Evolutionary conservation across 2,113 vertebrate species (phyloP).

Genomic region (Phalacrocorax brasilianus): DNA sequence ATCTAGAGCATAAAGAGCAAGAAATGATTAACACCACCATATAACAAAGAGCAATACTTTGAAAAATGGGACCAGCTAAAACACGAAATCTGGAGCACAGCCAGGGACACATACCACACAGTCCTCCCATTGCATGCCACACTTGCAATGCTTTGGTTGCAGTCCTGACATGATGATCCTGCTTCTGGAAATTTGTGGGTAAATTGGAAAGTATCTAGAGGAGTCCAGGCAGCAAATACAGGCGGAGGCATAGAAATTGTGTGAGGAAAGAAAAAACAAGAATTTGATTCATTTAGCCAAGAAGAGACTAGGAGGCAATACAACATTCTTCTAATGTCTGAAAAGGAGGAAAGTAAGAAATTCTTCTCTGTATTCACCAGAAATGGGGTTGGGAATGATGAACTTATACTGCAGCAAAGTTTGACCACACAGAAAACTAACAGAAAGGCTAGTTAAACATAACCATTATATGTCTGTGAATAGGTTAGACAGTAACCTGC

Average conservation of each 20-base stretch:
- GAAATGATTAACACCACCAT: background rate
- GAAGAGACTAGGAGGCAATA: background rate
- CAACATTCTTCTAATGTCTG: background rate
- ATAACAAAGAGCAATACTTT: background rate
- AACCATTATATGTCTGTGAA: background rate
- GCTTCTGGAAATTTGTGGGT: background rate
- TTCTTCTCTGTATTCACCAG: background rate
- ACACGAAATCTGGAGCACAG: background rate
- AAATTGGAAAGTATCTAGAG: background rate
- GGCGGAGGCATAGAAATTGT: background rate
- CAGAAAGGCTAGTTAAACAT: background rate
- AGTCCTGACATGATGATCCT: background rate
- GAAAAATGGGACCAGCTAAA: background rate
- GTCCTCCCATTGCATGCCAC: background rate
- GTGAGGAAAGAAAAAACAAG: background rate
- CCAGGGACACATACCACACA: rapidly evolving
- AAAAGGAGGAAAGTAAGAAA: background rate
- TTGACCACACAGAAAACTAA: background rate
- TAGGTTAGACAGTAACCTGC: background rate
- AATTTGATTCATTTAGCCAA: rapidly evolving
- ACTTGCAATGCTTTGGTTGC: background rate
- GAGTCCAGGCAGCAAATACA: background rate
- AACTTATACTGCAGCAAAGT: background rate
- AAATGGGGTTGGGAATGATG: background rate
- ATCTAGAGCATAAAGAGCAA: background rate